Base-by-base conservation (phyloP, 1,140 invertebrate genomes). In the Heliconius melpomene region DNA sequence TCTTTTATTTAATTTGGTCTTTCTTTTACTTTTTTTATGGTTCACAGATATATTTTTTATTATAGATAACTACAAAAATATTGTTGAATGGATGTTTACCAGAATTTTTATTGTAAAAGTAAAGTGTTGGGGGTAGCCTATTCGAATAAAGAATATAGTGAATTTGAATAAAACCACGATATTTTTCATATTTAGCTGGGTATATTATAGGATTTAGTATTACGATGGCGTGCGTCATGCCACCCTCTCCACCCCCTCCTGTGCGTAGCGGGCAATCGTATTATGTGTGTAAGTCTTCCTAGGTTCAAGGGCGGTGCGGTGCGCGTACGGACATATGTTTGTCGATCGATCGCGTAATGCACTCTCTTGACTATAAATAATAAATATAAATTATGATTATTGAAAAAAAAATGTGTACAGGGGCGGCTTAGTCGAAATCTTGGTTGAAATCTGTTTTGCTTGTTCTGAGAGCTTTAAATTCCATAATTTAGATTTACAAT, bases 241-340 rank as follows among this genome's bases (percentile, higher is more conserved):
- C 78, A 80, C 60, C 60, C 36, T 7, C 6, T n/a, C 6, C 32
- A 32, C 5, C 32, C 77, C 18, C 11, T 16, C 40, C 13, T 46
- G 74, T 79, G 72, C 70, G 79, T 74, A 76, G 60, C 74, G 60
- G 72, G 57, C 74, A 85, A 88, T 85, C 82, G 84, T 82, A 89
- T 88, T 89, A 85, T 85, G 86, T 84, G 83, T 84, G 75, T 90
- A 88, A 83, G 89, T 84, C 87, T 91, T 91, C 89, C 26, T 78
- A 79, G 82, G 89, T 88, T 90, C 89, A 91, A 89, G 89, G 89
- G 79, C 84, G 79, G 29, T 29, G 80, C 52, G 77, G 29, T 38
- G 80, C 66, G 77, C 29, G 38, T 52, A 54, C 70, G 77, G 57
- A 75, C 71, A 78, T 78, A 76, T 46, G 20, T 78, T 40, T 40